Evolutionary conservation across 1,140 invertebrate genomes (phyloP).

Genomic region (Listronotus oregonensis): DNA sequence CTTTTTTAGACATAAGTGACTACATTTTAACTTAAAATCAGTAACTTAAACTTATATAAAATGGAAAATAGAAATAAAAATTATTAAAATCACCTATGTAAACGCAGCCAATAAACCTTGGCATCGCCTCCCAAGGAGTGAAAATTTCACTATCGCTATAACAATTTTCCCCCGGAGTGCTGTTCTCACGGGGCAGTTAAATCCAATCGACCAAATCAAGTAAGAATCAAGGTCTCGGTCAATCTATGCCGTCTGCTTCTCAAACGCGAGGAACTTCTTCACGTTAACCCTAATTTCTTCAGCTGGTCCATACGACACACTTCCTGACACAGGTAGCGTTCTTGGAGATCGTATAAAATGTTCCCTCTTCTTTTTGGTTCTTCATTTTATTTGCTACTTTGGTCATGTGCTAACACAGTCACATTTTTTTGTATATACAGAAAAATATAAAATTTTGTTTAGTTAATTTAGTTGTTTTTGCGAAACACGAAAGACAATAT

Average conservation of each 20-base stretch:
- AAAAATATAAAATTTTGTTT: constrained; percentile 17
- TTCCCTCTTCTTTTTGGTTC: constrained; percentile 46
- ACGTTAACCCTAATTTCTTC: constrained; percentile 52
- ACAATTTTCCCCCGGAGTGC: constrained; percentile 28
- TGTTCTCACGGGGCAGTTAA: constrained; percentile 34
- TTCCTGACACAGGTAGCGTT: constrained; percentile 40
- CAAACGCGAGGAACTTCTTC: constrained; percentile 21
- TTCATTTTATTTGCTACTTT: constrained; percentile 54
- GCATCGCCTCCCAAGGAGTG: constrained; percentile 16
- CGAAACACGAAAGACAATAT: constrained; percentile 41
- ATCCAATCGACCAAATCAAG: constrained; percentile 34
- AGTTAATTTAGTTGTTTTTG: constrained; percentile 14
- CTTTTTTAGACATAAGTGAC: too few species aligned
- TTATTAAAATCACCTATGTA: constrained; percentile 3
- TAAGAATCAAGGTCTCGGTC: constrained; percentile 30
- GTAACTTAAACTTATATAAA: too few species aligned
- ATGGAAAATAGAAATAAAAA: too few species aligned
- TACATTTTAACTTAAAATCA: too few species aligned
- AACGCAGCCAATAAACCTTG: constrained; percentile 17
- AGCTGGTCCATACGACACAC: constrained; percentile 56
- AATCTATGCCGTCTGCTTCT: constrained; percentile 4
- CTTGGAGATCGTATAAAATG: constrained; percentile 52
- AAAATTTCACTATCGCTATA: constrained; percentile 39
- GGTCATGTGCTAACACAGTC: constrained; percentile 45
- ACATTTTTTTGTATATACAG: constrained; percentile 14